Conservation (phyloP, 2,888 invertebrate species). For the Byasa hedistus region DNA sequence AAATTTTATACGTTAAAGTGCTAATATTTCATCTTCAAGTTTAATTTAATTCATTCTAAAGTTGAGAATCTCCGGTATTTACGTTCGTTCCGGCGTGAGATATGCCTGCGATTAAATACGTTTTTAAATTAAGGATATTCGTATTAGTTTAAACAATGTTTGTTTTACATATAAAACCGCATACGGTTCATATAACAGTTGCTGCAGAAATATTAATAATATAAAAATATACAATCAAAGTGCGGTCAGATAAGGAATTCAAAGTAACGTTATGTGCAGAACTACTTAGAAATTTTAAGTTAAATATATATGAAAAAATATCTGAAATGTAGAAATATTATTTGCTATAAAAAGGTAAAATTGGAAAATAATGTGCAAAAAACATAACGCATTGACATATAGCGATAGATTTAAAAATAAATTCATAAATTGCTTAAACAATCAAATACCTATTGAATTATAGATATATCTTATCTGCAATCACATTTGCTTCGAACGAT, state of each 20-base stretch:
- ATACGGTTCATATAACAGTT: no score
- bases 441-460: slow-evolving; percentile 32
- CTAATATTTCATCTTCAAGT: slow-evolving; percentile 81
- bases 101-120: slow-evolving; percentile 28
- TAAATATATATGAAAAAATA: not conserved
- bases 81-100: slow-evolving; percentile 23
- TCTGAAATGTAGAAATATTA: not conserved
- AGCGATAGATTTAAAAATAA: not conserved
- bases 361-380: not conserved
- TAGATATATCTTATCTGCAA: slow-evolving; percentile 39
- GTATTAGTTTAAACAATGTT: slow-evolving; percentile 9
- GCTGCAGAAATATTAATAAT: no score
- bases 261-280: no score
- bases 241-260: no score
- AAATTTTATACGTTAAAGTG: slow-evolving; percentile 80
- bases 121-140: slow-evolving; percentile 16
- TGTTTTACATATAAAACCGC: not conserved
- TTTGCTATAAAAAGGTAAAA: not conserved
- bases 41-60: slow-evolving; percentile 80
- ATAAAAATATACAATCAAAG: no score
- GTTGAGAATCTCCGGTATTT: slow-evolving; percentile 53
- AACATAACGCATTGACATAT: not conserved
- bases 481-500: slow-evolving; percentile 41
- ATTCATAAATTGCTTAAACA: not conserved
- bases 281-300: not conserved